A percentile compares a stretch with the other conserved stretches of the same genome.
These are phyloP conservation scores for Leptoteleia sp. DNA, from an alignment of 1,140 invertebrate genomes.

Conservation along the genomic window DNA sequence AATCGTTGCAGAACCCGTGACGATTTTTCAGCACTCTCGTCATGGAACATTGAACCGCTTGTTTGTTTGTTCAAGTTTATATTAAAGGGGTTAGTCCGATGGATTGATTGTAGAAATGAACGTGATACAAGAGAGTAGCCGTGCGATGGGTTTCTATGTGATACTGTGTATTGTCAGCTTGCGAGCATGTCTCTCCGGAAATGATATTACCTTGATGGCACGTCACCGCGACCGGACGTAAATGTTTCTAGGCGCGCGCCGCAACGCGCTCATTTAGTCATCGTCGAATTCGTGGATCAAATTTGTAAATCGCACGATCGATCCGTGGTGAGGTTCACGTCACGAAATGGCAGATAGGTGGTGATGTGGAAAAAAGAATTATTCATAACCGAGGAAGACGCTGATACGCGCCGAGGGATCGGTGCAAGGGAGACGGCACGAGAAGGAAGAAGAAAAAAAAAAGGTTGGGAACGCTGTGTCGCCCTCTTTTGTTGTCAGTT, in stretches of 20 bases:
- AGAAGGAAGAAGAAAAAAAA: no score
- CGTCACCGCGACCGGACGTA: slow-evolving; percentile 13
- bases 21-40: no score
- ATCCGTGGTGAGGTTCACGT: not conserved
- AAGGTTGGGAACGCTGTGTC: slow-evolving; percentile 33
- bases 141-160: no score
- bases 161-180: not conserved
- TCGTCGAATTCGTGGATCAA: not conserved
- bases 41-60: no score
- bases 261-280: not conserved
- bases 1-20: no score
- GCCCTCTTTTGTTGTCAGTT: slow-evolving; percentile 41
- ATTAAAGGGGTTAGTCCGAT: no score
- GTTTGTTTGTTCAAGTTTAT: no score
- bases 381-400: slow-evolving; percentile 11
- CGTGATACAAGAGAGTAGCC: no score
- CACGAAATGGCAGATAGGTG: not conserved
- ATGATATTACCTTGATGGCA: slow-evolving; percentile 9
- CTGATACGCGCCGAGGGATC: not conserved
- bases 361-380: not conserved
- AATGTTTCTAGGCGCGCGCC: slow-evolving; percentile 8
- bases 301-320: not conserved
- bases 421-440: not conserved
- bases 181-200: slow-evolving; percentile 1
- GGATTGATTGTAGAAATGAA: no score